These are phyloP conservation scores for Deroplatys truncata DNA, from an alignment of 2,888 invertebrate species.

Conservation along the genomic window DNA sequence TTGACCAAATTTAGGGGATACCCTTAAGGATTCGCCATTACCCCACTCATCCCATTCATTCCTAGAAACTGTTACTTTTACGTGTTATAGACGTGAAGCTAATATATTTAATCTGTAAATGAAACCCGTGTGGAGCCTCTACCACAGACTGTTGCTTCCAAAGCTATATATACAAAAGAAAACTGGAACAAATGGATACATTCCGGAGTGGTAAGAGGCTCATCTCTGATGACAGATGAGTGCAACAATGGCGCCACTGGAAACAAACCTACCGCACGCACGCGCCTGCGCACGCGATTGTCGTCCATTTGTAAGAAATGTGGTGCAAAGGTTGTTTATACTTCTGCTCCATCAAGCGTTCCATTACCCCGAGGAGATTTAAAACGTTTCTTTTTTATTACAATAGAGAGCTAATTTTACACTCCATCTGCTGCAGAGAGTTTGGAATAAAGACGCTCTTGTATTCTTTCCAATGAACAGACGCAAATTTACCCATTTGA, in stretches of 20 bases:
- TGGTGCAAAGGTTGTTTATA: not conserved
- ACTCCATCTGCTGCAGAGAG: not conserved
- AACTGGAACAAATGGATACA: conserved; percentile 1
- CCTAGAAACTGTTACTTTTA: too few species aligned
- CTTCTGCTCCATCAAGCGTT: not conserved
- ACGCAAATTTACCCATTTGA: not conserved
- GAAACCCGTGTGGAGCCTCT: not conserved
- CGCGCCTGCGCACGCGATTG: not conserved
- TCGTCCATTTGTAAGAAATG: not conserved
- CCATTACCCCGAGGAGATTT: conserved; percentile 6
- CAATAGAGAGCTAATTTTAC: conserved; percentile 1
- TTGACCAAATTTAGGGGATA: too few species aligned
- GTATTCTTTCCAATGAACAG: not conserved
- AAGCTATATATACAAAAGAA: not conserved
- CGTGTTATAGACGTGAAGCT: too few species aligned
- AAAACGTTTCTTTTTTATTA: not conserved
- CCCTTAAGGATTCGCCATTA: too few species aligned
- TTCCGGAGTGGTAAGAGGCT: not conserved
- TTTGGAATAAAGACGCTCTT: not conserved
- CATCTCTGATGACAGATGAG: conserved; percentile 7
- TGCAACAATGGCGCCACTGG: conserved; percentile 8
- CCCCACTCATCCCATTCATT: too few species aligned
- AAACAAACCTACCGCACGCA: not conserved
- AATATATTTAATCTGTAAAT: not conserved
- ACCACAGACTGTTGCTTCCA: not conserved